Conservation (phyloP, 2,113 vertebrate genomes). For the Gobius niger region DNA sequence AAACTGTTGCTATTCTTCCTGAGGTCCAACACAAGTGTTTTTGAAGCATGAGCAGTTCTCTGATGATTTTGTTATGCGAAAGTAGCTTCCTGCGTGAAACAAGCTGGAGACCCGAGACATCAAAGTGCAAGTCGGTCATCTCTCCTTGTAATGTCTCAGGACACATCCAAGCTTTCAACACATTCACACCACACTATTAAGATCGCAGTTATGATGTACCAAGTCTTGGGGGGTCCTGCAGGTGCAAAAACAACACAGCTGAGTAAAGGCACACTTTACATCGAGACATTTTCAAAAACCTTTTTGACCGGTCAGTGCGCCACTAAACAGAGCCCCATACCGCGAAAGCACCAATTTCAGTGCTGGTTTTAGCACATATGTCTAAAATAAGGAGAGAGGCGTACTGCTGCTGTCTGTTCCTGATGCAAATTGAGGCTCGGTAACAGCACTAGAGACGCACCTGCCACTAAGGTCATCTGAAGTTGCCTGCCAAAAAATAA, state of each 20-base stretch:
- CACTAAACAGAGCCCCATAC: background rate
- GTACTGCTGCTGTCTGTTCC: conserved; percentile 33
- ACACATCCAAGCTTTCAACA: background rate
- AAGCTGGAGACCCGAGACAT: too few relatives aligned
- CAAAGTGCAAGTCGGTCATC: too few relatives aligned
- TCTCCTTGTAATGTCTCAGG: background rate
- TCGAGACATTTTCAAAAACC: background rate
- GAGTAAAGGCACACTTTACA: background rate
- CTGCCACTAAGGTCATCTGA: conserved; percentile 59
- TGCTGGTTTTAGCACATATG: background rate
- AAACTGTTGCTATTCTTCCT: too few relatives aligned
- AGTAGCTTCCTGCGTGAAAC: too few relatives aligned
- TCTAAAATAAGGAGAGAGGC: conserved; percentile 20
- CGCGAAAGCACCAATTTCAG: background rate
- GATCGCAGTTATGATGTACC: background rate
- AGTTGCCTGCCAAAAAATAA: conserved; percentile 55
- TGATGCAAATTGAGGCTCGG: conserved; percentile 46
- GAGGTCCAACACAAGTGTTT: too few relatives aligned
- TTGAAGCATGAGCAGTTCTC: too few relatives aligned
- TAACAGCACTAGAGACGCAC: conserved; percentile 39
- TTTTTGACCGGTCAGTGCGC: background rate
- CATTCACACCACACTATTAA: background rate
- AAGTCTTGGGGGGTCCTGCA: background rate
- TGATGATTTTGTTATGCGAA: too few relatives aligned
- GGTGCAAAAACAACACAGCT: background rate